Evolutionary conservation across 2,888 invertebrate species (phyloP), one percentile per base, ranked within the genome.

Genomic region (Acholoe squamosa): DNA sequence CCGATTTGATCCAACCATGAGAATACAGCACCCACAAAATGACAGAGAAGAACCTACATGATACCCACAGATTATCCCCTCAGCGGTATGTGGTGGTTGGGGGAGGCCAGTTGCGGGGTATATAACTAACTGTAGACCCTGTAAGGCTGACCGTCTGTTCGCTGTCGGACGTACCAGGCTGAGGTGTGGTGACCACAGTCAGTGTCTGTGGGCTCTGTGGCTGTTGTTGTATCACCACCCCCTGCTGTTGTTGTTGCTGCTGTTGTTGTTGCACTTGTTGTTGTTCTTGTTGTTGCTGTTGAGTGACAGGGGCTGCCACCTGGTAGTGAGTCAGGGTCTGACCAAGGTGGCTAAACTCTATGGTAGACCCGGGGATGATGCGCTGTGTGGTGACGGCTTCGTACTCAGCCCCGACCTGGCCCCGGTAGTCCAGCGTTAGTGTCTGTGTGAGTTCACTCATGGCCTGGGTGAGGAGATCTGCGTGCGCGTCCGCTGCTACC

Each of bases 401-500:
- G 22, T 84, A 84, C 91, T 80, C 92, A 90, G 22, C 92, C 16
- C 51, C 84, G 3, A 91, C 92, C 25, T 93, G 91, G 16, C 92
- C 92, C 14, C 93, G 90, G 90, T 93, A 94, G 71, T 95, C 94
- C 52, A 84, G 34, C 91, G 92, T 77, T 25, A 95, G 92, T 0
- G 94, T 93, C 92, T 95, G 95, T 0, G 95, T 95, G 80, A 96
- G 92, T 92, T 96, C 96, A 43, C 95, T 95, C 96, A 96, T 96
- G 0, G 96, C 96, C 92, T 96, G 96, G 0, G 96, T 96, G 71
- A 96, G 93, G 0, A 96, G 94, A 91, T 96, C 96, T n/a, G 95
- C 94, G 12, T 94, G 93, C 43, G 67, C 77, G 34, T 88, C 71
- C 52, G 89, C 31, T 10, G 67, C 19, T 3, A 56, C 89, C 12